Percentiles rank a stretch among this genome's conserved stretches.
Evolutionary conservation across 2,888 invertebrate genomes (phyloP).

Genomic region (Nasonia oneida): DNA sequence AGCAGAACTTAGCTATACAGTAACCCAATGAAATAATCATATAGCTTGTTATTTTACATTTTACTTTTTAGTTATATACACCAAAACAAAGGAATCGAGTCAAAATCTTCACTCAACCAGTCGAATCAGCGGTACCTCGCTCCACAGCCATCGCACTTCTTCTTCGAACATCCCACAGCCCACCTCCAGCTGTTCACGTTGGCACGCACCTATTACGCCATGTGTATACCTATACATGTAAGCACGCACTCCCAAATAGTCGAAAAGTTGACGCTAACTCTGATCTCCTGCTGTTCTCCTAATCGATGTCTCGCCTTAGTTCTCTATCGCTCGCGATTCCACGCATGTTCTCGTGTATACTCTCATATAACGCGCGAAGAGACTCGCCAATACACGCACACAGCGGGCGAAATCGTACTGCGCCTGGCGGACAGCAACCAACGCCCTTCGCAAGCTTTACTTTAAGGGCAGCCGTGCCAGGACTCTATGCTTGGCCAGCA

Average conservation of each 20-base stretch:
- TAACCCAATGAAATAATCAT: no score
- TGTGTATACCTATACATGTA: not conserved
- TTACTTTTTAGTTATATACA: no score
- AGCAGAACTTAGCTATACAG: no score
- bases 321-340: constrained; percentile 30
- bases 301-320: constrained; percentile 43
- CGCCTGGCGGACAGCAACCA: constrained; percentile 51
- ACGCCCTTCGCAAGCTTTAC: constrained; percentile 57
- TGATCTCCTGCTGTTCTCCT: constrained; percentile 31
- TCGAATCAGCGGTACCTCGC: no score
- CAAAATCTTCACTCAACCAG: no score
- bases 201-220: not conserved
- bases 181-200: not conserved
- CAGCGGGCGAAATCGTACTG: not conserved
- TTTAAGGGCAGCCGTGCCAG: constrained; percentile 60
- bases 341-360: not conserved
- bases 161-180: not conserved
- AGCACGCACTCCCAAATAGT: constrained; percentile 5
- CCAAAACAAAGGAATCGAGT: no score
- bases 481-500: constrained; percentile 54
- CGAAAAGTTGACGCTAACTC: constrained; percentile 8
- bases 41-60: no score
- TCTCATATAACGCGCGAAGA: not conserved
- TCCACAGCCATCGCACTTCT: no score
- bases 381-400: no score